Evolutionary conservation across 1,140 invertebrate genomes (phyloP).

Genomic region (Scaptomyza pallida): DNA sequence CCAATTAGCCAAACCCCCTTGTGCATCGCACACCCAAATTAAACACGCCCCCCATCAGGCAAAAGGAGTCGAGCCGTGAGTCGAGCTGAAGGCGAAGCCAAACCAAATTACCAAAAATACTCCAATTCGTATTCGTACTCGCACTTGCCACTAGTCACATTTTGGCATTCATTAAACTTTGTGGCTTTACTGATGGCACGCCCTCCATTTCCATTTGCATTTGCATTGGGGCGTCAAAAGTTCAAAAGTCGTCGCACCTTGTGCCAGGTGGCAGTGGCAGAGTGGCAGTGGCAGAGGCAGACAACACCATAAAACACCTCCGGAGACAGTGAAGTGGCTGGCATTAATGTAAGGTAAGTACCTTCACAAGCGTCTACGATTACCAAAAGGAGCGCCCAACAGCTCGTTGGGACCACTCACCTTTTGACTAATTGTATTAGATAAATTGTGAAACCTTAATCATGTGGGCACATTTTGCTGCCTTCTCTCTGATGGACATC

Average conservation of each 20-base stretch:
- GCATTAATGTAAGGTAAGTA: constrained; percentile 56
- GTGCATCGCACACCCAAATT: constrained; percentile 16
- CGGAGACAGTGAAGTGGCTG: constrained; percentile 35
- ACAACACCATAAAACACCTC: background rate
- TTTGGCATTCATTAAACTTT: constrained; percentile 55
- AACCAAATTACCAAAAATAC: constrained; percentile 45
- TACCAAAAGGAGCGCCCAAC: constrained; percentile 49
- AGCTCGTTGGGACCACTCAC: constrained; percentile 38
- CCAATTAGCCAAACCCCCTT: constrained; percentile 16
- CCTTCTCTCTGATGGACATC: constrained; percentile 14
- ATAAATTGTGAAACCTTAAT: constrained; percentile 82
- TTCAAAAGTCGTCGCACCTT: constrained; percentile 69
- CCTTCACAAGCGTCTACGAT: constrained; percentile 63
- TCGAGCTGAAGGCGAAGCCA: constrained; percentile 22
- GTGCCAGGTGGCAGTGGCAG: constrained; percentile 16
- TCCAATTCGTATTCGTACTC: background rate
- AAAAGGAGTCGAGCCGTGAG: background rate
- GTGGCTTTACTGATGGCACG: constrained; percentile 32
- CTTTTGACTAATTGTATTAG: constrained; percentile 82
- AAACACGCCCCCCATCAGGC: constrained; percentile 9
- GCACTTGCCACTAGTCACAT: constrained; percentile 10
- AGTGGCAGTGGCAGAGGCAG: background rate
- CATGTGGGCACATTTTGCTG: constrained; percentile 60
- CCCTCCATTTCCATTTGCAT: constrained; percentile 34
- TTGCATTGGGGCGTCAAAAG: constrained; percentile 58